These are phyloP conservation scores for Chondrilla cf. caribensis DNA, from an alignment of 37 sponge, comb jelly and placozoan genomes.

Conservation along the genomic window DNA sequence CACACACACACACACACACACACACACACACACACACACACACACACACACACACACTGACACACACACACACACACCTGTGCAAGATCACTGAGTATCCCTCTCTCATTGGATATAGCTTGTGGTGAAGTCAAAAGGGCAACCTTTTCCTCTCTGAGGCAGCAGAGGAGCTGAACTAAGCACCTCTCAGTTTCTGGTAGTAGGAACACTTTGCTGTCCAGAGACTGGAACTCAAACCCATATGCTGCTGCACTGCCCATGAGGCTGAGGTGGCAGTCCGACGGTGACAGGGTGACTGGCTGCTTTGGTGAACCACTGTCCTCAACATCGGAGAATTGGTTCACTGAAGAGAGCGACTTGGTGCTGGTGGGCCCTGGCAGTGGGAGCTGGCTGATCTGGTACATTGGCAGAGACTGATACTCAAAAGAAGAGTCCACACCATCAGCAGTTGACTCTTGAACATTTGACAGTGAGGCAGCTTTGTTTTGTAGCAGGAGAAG, in stretches of 20 bases:
- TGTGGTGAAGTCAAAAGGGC: neutral
- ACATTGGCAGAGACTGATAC: neutral
- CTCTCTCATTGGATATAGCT: no score
- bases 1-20: no score
- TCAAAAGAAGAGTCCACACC: neutral
- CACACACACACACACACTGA: no score
- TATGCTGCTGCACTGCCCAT: constrained; percentile 30
- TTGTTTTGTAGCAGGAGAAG: constrained; percentile 12
- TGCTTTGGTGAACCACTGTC: neutral
- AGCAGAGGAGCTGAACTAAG: constrained; percentile 17
- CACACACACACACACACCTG: neutral
- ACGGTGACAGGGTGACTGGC: neutral
- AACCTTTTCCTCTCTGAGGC: neutral
- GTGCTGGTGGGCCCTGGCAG: neutral
- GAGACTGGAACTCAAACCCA: constrained; percentile 50
- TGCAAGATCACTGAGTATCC: neutral
- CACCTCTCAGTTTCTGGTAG: constrained; percentile 37
- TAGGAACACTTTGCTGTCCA: constrained; percentile 6
- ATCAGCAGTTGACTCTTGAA: neutral
- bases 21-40: no score
- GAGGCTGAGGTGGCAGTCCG: constrained; percentile 43
- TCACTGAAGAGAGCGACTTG: neutral
- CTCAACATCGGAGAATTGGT: no score
- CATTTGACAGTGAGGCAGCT: neutral
- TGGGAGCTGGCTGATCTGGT: neutral